phyloP scores from a whole-genome alignment of 2,113 vertebrate genomes.

The Ciconia stormi region DNA sequence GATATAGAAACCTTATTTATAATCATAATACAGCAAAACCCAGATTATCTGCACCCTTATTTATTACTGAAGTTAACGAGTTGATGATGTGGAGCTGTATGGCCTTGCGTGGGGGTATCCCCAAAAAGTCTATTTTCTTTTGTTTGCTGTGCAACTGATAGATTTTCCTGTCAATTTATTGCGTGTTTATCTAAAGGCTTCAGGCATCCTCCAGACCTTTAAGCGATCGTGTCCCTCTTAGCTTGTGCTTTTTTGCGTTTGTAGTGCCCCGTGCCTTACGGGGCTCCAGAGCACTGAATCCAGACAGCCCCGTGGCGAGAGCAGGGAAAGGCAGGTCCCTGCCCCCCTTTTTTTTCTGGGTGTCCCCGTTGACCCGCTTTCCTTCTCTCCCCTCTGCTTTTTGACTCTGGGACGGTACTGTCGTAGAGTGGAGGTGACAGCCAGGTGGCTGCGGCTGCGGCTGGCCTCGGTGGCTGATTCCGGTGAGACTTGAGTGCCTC shows the following conservation, averaged over 20 bases:
- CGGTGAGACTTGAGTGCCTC: not conserved
- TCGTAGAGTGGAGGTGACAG: not conserved
- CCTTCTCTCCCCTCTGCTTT: not conserved
- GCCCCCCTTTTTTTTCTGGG: fast-evolving
- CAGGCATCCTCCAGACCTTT: fast-evolving
- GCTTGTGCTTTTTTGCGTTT: not conserved
- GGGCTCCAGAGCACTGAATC: not conserved
- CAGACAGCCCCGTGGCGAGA: fast-evolving
- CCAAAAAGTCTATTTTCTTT: not conserved
- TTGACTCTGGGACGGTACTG: not conserved
- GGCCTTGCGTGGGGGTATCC: not conserved
- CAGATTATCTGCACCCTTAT: not conserved
- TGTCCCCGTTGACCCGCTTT: not conserved
- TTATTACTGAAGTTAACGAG: not conserved
- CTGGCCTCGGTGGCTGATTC: fast-evolving
- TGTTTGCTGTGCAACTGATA: not conserved
- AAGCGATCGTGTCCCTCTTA: not conserved
- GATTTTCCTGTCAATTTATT: not conserved
- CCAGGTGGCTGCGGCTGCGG: fast-evolving
- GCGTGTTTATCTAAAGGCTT: not conserved
- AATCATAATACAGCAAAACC: not conserved
- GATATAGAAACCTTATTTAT: conserved; percentile 2
- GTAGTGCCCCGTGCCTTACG: fast-evolving
- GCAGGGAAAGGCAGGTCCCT: not conserved
- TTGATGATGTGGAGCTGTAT: not conserved